phyloP scores from a whole-genome alignment of 2,888 invertebrate species.

The Parthenolecanium corni region DNA sequence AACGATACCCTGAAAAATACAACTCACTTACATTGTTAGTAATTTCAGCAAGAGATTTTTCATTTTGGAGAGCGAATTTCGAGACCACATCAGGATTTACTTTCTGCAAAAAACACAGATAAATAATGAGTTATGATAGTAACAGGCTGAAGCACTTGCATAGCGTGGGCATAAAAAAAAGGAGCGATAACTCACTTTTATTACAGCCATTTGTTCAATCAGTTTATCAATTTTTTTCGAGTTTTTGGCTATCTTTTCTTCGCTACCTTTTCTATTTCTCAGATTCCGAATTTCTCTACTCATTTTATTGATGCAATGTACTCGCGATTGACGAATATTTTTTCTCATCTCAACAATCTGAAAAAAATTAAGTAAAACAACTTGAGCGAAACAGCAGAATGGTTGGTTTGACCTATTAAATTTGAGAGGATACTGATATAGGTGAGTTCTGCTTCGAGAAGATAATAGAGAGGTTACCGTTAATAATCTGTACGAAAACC shows the following conservation, averaged over 20 bases:
- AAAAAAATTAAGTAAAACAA: not conserved
- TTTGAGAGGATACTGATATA: no score
- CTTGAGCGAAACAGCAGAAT: no score
- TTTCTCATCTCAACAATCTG: constrained; percentile 35
- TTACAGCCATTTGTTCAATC: constrained; percentile 31
- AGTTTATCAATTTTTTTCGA: constrained; percentile 33
- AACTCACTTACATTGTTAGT: constrained; percentile 31
- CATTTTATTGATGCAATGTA: constrained; percentile 33
- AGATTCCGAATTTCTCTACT: constrained; percentile 34
- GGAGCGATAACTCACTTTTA: constrained; percentile 31
- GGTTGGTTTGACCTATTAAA: no score
- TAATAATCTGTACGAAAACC: no score
- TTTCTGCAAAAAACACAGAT: constrained; percentile 32
- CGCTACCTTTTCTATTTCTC: constrained; percentile 33
- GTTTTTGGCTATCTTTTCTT: constrained; percentile 33
- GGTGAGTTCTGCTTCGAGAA: no score
- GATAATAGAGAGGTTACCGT: no score
- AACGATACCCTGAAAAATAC: no score
- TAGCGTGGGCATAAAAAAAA: not conserved
- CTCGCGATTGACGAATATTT: constrained; percentile 32
- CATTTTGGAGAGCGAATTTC: constrained; percentile 33
- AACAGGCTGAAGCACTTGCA: not conserved
- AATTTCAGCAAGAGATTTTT: constrained; percentile 31
- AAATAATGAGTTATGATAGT: not conserved
- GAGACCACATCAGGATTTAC: constrained; percentile 33